Base-by-base conservation (phyloP, 2,113 vertebrate species). In the Platichthys stellatus region DNA sequence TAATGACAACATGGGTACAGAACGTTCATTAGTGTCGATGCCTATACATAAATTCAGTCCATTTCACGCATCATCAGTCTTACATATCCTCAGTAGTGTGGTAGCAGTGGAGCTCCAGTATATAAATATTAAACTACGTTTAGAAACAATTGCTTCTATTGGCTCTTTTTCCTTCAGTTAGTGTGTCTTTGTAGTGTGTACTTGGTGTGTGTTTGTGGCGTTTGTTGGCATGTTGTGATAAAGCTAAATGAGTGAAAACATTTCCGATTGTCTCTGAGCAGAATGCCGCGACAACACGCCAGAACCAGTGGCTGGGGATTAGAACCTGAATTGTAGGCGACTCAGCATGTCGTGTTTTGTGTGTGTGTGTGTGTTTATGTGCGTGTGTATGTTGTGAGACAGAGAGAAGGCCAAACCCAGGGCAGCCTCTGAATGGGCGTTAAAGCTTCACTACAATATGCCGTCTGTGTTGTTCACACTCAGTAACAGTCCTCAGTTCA, bases 261-360 rank as follows among this genome's bases (percentile, higher is more conserved):
- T 53, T 64, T 75, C 45, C 70, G 88, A 91, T 92, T 82, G 89
- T 89, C 86, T 89, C 73, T 60, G 76, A 86, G 79, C 76, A 78
- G 73, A 71, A 66, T 28, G 65, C 63, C 47, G 38, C 5, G 15
- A 57, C 45, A 15, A 3, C 45, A 43, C 13, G 51, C 57, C 66
- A 72, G 63, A 72, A 66, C 75, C 62, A 31, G 51, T 58, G 65
- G 63, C 82, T 68, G 35, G 31, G 63, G 64, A 72, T 63, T 69
- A 43, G 12, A 43, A 43, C 13, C 12, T 43, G 40, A 40, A 76
- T 12, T 35, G 51, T 24, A 69, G 40, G 40, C 82, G 69, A 74
- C 47, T 65, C 15, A 0, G 35, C 17, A 21, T 75, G 60, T 40
- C 20, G 56, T 68, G 69, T 73, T 63, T 69, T 3, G 63, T 63